Evolutionary conservation across 2,797 vertebrate species (phyloP), one percentile per base, ranked within the genome.

Genomic region (Lutjanus campechanus): DNA sequence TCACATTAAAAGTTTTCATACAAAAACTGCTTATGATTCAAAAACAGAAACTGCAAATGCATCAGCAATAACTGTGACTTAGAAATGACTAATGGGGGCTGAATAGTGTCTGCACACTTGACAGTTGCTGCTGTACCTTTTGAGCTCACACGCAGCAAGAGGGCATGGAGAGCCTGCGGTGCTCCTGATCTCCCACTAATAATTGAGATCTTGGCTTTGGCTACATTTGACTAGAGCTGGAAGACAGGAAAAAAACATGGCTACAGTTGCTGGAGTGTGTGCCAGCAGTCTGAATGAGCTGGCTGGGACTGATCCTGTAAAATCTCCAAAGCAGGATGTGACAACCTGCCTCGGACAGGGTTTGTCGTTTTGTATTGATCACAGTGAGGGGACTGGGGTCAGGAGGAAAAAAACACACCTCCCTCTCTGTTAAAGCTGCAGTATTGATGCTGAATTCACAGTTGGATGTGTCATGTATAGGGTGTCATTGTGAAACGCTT

Each of bases 401-500:
- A 70, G 51, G 62, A 12, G 44, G 13, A 47, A 19, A 7, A 82
- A 72, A 74, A 74, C 63, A 74, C 46, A 72, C 61, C 41, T 61
- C 43, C 47, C 43, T 40, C 61, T 60, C 25, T 86, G 61, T 62
- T 25, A 58, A 89, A 78, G 82, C 53, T 53, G 69, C 60, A 65
- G 67, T 81, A 91, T 86, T 81, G 89, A 93, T 69, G 69, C 63
- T 19, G 51, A 64, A 87, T 79, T 91, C 89, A 84, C 89, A 88
- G 77, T 64, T 79, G 81, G 80, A 87, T 15, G 58, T 72, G 83
- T 84, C 75, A 66, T 44, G 72, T 85, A 92, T 89, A 58, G 90
- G 88, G 89, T 91, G 90, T 90, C 84, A 71, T n/a, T 64, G 79
- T 77, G 69, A 91, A 88, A 90, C 83, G 81, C 83, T 76, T 91